Evolutionary conservation across 2,888 invertebrate species (phyloP), one percentile per base, ranked within the genome.

Genomic region (Colostygia pectinataria): DNA sequence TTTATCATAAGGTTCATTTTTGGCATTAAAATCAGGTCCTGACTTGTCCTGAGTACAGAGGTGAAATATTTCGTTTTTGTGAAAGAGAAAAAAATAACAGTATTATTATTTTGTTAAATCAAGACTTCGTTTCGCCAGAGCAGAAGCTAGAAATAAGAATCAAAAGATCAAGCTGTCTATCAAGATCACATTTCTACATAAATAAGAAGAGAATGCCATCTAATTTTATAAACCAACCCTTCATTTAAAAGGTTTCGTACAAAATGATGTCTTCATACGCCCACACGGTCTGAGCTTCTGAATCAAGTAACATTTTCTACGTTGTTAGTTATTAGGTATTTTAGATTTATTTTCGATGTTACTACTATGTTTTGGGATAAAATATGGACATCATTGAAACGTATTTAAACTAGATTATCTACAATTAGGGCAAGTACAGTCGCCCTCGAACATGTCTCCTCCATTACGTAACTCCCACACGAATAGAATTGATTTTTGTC

Each of bases 381-480:
- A 28, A 32, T 29, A 29, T 20, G n/a, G 36, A 20, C 8, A 24
- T 32, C 18, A 10, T 20, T 8, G n/a, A 46, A 39, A 33, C 38
- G 34, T 49, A 49, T 55, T 45, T 44, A 41, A 47, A 46, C 46
- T 44, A 53, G 59, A 59, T 59, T 57, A 74, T 71, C 70, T 66
- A 59, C 70, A 80, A 83, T 86, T 80, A 83, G 63, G 63, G 62
- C 68, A 66, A 72, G 70, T 68, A 77, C 60, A 71, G 71, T 68
- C 74, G 73, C 63, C 68, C 65, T 73, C 71, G 68, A 74, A 70
- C 77, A 75, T 80, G 76, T 80, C 76, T 73, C 47, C 53, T 61
- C 72, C 72, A 78, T 90, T 89, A 89, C 84, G 80, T 89, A 90
- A 89, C 88, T 66, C 86, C 85, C 83, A 87, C 88, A 78, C 71